Evolutionary conservation across 2,888 invertebrate genomes (phyloP).

Genomic region (Myopa testacea): DNA sequence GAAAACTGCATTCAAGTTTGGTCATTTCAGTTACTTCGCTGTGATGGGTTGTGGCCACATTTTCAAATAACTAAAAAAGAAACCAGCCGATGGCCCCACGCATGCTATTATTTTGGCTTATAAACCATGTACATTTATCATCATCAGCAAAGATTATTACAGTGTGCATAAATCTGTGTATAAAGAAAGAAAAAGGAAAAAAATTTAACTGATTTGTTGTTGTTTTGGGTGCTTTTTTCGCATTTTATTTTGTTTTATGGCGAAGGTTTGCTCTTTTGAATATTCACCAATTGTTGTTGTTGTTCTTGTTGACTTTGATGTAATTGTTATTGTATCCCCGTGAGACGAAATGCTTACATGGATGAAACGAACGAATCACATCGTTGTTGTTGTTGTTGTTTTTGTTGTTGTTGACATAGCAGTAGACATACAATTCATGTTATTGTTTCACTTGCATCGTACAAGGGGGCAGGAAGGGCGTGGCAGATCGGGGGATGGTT

Average conservation of each 20-base stretch:
- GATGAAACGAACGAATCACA: neutral
- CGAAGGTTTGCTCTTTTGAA: slow-evolving; percentile 12
- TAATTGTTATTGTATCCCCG: slow-evolving; percentile 31
- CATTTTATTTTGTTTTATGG: slow-evolving; percentile 1
- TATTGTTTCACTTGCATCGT: too few species aligned
- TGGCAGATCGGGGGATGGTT: too few species aligned
- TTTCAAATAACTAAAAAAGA: too few species aligned
- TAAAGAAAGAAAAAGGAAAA: neutral
- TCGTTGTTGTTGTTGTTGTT: too few species aligned
- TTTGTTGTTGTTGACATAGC: neutral
- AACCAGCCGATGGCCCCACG: too few species aligned
- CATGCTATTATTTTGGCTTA: too few species aligned
- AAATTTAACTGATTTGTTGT: slow-evolving; percentile 1
- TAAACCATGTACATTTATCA: too few species aligned
- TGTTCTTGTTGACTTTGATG: slow-evolving; percentile 10
- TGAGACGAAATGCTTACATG: slow-evolving; percentile 19
- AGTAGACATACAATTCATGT: too few species aligned
- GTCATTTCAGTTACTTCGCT: neutral
- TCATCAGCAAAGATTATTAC: too few species aligned
- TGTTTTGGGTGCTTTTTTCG: slow-evolving; percentile 8
- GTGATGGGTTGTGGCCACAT: too few species aligned
- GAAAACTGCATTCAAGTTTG: neutral
- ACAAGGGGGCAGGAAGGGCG: too few species aligned
- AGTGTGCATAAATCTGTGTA: too few species aligned
- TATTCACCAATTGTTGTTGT: slow-evolving; percentile 15